Evolutionary conservation across 2,888 invertebrate species (phyloP), one percentile per base, ranked within the genome.

Genomic region (Cheiracanthium punctorium): DNA sequence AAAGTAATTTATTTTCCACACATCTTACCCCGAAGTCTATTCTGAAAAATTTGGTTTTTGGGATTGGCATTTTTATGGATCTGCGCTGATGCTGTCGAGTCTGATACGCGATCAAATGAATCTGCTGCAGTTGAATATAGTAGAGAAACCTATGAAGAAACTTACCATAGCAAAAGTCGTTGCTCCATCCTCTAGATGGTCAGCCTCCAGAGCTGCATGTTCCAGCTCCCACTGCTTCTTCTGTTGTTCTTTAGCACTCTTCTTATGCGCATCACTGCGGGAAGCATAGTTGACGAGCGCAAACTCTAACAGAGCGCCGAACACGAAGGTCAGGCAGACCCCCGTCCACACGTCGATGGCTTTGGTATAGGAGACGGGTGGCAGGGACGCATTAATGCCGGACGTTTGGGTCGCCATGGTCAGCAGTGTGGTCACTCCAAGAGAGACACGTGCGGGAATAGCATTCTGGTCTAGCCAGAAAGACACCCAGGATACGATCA

Each of bases 311-410:
- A 99, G 93, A 33, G 99, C 98, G 73, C 98, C 98, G 92, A 99
- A 99, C 79, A 99, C 98, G 93, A 99, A 99, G 77, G 98, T 98
- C 90, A 98, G 94, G 92, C 98, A 99, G 80, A 97, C 97, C 88
- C 97, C 97, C 89, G 98, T 98, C 98, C 98, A 98, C 77, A 98
- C 97, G 92, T 98, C 98, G 91, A 98, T 97, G 90, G 98, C 98
- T 89, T 99, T 99, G 82, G 98, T 98, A 93, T 99, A 99, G 79
- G 98, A 98, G 89, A 99, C 99, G 76, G 98, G 98, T 87, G 98
- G 98, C 90, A 98, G 94, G 89, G 97, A 97, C 88, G 97, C 97
- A 93, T 98, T 98, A 92, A 98, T 98, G 87, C 92, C 92, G 24
- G 97, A 97, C 85, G 97, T 97, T 93, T 98, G 97, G 29, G 98